These are phyloP conservation scores for Gymnogyps californianus DNA, from an alignment of 2,113 vertebrate species.

Conservation along the genomic window DNA sequence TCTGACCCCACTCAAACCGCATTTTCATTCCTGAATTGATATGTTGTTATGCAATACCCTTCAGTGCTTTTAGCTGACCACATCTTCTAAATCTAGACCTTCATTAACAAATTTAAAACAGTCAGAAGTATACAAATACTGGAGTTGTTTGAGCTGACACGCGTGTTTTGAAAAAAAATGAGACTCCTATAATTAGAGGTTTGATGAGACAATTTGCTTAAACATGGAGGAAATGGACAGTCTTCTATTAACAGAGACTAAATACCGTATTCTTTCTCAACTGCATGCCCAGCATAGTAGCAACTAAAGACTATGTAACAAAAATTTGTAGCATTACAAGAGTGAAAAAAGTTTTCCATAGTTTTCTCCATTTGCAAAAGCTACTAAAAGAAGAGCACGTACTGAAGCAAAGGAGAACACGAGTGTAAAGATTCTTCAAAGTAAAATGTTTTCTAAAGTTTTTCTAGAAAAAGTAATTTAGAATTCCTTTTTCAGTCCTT, in stretches of 20 bases:
- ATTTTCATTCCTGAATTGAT: neutral
- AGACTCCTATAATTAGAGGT: neutral
- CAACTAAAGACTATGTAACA: neutral
- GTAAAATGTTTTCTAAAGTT: neutral
- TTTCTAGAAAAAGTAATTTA: neutral
- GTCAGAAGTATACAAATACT: neutral
- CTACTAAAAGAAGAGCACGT: neutral
- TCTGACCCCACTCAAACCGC: neutral
- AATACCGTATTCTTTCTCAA: neutral
- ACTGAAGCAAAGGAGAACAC: neutral
- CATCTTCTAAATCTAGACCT: neutral
- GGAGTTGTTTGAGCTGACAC: neutral
- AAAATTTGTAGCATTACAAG: neutral
- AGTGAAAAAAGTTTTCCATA: neutral
- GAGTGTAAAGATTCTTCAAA: neutral
- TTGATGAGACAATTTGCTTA: neutral
- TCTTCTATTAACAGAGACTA: neutral
- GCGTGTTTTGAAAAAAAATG: accelerated
- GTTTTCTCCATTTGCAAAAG: neutral
- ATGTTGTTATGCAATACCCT: neutral
- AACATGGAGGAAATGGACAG: neutral
- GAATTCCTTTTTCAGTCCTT: neutral
- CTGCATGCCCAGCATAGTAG: accelerated
- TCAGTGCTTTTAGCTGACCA: neutral
- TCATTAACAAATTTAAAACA: neutral